Conservation (phyloP, 2,888 invertebrate species). For the Hypomecis atomaria region DNA sequence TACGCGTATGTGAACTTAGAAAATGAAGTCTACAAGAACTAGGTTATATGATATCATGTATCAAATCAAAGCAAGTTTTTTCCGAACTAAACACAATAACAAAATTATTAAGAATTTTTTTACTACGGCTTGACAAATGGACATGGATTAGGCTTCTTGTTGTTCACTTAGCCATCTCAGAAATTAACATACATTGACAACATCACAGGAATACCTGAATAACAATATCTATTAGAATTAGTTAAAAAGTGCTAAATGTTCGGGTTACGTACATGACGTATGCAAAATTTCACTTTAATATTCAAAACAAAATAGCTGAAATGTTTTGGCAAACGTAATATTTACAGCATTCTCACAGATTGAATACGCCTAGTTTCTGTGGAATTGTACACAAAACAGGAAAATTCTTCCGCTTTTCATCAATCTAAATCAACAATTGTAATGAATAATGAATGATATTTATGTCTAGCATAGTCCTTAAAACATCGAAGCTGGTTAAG, state of each 20-base stretch:
- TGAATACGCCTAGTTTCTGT: conserved; percentile 39
- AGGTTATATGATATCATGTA: too few relatives aligned
- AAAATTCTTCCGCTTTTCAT: conserved; percentile 36
- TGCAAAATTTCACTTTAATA: conserved; percentile 17
- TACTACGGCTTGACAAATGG: too few relatives aligned
- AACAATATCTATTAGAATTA: too few relatives aligned
- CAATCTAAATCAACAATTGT: conserved; percentile 1
- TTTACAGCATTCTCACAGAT: conserved; percentile 46
- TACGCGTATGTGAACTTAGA: too few relatives aligned
- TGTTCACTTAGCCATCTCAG: too few relatives aligned
- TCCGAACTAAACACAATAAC: not conserved
- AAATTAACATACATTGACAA: too few relatives aligned
- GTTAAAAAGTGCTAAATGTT: not conserved
- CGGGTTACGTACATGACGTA: not conserved
- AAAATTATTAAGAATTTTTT: too few relatives aligned
- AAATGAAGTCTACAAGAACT: too few relatives aligned
- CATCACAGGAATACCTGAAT: too few relatives aligned
- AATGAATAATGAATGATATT: too few relatives aligned
- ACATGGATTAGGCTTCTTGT: too few relatives aligned
- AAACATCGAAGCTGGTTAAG: too few relatives aligned
- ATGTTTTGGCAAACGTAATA: conserved; percentile 50
- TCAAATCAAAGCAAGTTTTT: not conserved
- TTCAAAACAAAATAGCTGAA: conserved; percentile 40
- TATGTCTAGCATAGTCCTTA: not conserved
- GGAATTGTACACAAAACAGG: conserved; percentile 47